Percentiles rank a stretch among this genome's conserved stretches.
phyloP scores from a whole-genome alignment of 2,888 invertebrate species.

The Nymphalis polychloros region DNA sequence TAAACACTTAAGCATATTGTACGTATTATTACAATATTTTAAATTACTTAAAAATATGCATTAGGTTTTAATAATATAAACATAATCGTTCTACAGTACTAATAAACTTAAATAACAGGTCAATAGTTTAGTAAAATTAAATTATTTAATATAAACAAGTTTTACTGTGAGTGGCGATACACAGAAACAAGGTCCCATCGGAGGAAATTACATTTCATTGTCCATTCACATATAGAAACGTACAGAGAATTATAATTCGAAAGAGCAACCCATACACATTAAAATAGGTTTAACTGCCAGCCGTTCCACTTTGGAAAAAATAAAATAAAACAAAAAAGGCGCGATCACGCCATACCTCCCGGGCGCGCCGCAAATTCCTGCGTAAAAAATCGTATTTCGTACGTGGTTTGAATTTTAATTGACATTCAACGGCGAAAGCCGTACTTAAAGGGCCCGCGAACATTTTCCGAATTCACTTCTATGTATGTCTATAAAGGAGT shows the following conservation, averaged over 20 bases:
- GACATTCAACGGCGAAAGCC: constrained; percentile 69
- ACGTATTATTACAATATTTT: too few relatives aligned
- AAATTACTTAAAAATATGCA: too few relatives aligned
- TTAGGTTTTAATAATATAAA: too few relatives aligned
- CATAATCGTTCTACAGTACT: too few relatives aligned
- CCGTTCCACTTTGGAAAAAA: constrained; percentile 76
- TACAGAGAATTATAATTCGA: constrained; percentile 75
- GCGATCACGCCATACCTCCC: constrained; percentile 78
- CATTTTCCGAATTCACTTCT: constrained; percentile 68
- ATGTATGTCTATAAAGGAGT: constrained; percentile 48
- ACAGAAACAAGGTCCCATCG: constrained; percentile 47
- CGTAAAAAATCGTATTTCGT: constrained; percentile 82
- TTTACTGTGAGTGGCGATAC: constrained; percentile 22
- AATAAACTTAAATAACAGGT: too few relatives aligned
- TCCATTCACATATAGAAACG: constrained; percentile 61
- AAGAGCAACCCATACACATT: constrained; percentile 78
- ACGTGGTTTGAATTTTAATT: constrained; percentile 83
- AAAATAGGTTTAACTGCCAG: constrained; percentile 80
- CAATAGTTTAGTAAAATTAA: background rate
- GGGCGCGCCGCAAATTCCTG: constrained; percentile 79
- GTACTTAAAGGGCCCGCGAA: constrained; percentile 56
- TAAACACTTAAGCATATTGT: too few relatives aligned
- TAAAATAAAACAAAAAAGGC: constrained; percentile 75
- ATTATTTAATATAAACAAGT: constrained; percentile 12
- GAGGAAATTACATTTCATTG: constrained; percentile 78